Evolutionary conservation across 2,888 invertebrate genomes (phyloP), one percentile per base, ranked within the genome.

Genomic region (Lysandra coridon): DNA sequence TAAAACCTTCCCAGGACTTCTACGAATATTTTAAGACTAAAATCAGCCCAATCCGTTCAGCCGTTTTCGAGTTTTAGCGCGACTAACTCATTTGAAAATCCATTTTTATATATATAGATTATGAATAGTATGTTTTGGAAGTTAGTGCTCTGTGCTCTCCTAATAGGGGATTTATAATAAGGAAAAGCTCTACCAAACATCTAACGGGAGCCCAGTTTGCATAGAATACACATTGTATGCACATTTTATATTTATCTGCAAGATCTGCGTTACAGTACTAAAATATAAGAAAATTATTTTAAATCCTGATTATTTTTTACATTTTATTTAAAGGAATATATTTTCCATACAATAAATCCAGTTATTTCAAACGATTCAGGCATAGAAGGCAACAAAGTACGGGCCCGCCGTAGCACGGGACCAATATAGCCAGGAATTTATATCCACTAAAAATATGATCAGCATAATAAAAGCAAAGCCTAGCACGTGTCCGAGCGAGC

Each of bases 401-500:
- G 49, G 10, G 49, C 49, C 49, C 14, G 14, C 17, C 30, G 10
- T 30, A 23, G 64, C 10, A 30, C 4, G 1, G 4, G 69, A 69
- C 33, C 69, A 33, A 69, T 33, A 33, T 33, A 69, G 69, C 5
- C 33, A 37, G 69, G 69, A 69, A 69, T 69, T 69, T 69, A 69
- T 69, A 74, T 74, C 40, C 44, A 74, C 74, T 74, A 74, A 74
- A 74, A 74, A 74, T 74, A 74, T 74, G 53, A 76, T 62, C 78
- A 49, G 80, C 40, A 79, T 73, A 73, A 33, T 33, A 73, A 44
- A 49, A 73, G 69, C 49, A 83, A 82, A 81, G 80, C 80, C 79
- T 82, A 80, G 87, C 91, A 91, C 92, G 91, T 91, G 92, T 86
- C 84, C 86, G 85, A 73, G 78, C 77, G 85, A 73, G 78, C 77